Evolutionary conservation across 2,888 invertebrate genomes (phyloP), one percentile per base, ranked within the genome.

Genomic region (Falcaria lacertinaria): DNA sequence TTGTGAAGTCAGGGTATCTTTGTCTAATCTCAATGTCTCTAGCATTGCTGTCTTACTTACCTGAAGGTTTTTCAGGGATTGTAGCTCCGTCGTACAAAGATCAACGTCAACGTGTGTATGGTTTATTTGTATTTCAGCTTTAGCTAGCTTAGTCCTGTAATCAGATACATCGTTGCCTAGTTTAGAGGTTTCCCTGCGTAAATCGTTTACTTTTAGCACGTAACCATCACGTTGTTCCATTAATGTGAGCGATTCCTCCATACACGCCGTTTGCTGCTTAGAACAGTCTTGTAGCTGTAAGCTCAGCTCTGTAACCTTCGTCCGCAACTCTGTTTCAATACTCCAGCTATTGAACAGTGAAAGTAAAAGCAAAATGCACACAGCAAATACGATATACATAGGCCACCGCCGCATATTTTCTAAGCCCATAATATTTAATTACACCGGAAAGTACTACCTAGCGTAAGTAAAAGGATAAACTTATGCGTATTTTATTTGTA

Each of bases 331-430:
- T 5, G 74, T 79, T 48, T 87, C 87, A 49, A 80, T 63, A 64
- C 75, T 79, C 86, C 89, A 88, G 60, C 83, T 88, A 69, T 87
- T 88, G 49, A 89, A 78, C 45, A 89, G 80, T 74, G 88, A 86
- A 74, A 88, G 80, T 61, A 80, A 75, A 45, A 87, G 73, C 54
- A 88, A 65, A 65, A 88, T 77, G 58, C 83, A 83, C 39, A 83
- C 68, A 5, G 84, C 83, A 55, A 87, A 87, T 45, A 84, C 75
- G 52, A 85, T 78, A 48, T 86, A 88, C 77, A 85, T 80, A 19
- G 88, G 89, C 88, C 88, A 88, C 45, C 88, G 88, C 73, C 88
- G 87, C 88, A 88, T 87, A 66, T 83, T 89, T 78, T 88, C 89
- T 57, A 89, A 77, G 60, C 89, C 88, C 88, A 89, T 89, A 64